A percentile compares a stretch with the other conserved stretches of the same genome.
Conservation (phyloP, 1,140 invertebrate genomes). For the Aplysia californica region DNA sequence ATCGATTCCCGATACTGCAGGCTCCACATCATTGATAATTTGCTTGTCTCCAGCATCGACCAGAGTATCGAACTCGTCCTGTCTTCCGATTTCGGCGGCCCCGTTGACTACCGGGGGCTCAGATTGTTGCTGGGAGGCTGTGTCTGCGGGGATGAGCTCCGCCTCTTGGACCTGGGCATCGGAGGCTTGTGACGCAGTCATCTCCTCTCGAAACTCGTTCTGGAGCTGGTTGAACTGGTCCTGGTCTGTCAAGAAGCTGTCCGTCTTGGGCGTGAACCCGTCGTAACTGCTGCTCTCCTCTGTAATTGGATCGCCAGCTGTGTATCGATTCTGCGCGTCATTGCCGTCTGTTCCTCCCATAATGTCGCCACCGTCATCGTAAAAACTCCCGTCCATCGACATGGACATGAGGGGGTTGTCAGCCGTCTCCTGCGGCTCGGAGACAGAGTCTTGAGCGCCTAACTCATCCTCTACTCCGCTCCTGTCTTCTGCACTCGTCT, state of each 20-base stretch:
- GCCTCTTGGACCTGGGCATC: not conserved
- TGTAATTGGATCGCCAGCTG: not conserved
- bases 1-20: not conserved
- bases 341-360: slow-evolving; percentile 8
- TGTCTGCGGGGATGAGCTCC: not conserved
- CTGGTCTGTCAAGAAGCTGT: not conserved
- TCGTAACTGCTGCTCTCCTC: not conserved
- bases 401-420: slow-evolving; percentile 26
- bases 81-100: not conserved
- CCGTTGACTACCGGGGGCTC: not conserved
- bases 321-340: not conserved
- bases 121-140: not conserved
- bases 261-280: not conserved
- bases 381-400: slow-evolving; percentile 30
- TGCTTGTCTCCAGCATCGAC: not conserved
- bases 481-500: slow-evolving; percentile 9
- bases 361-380: slow-evolving; percentile 24
- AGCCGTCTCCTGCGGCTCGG: not conserved
- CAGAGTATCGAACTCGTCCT: not conserved
- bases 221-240: not conserved
- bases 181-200: not conserved
- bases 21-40: not conserved
- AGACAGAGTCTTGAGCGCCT: too few species aligned
- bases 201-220: too few species aligned
- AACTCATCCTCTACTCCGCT: not conserved